phyloP scores from a whole-genome alignment of 2,797 vertebrate species.

The Xiphophorus birchmanni region DNA sequence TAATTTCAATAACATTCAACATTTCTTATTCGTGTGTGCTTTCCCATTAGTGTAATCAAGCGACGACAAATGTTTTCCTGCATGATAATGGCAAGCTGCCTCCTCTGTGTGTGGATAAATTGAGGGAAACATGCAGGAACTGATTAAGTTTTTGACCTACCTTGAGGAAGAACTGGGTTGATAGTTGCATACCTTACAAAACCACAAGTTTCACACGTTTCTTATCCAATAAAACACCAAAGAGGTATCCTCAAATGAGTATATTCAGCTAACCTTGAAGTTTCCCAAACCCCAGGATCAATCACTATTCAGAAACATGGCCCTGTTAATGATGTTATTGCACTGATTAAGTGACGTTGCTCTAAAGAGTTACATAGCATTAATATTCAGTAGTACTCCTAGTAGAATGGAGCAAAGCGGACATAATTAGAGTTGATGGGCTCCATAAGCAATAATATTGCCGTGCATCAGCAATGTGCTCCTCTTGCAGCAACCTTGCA shows the following conservation, averaged over 20 bases:
- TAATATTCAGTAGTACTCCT: constrained; percentile 76
- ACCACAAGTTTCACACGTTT: constrained; percentile 31
- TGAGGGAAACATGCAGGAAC: constrained; percentile 75
- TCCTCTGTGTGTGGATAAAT: constrained; percentile 72
- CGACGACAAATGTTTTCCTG: constrained; percentile 84
- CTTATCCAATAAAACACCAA: constrained; percentile 69
- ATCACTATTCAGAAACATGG: constrained; percentile 69
- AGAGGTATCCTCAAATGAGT: constrained; percentile 48
- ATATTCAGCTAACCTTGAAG: constrained; percentile 67
- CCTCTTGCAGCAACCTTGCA: constrained; percentile 43
- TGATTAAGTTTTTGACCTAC: constrained; percentile 77
- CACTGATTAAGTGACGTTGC: constrained; percentile 75
- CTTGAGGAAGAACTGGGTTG: constrained; percentile 50
- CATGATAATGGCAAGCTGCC: constrained; percentile 79
- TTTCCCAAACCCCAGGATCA: constrained; percentile 67
- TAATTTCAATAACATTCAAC: constrained; percentile 86
- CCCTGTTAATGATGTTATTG: constrained; percentile 77
- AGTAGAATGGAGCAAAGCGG: constrained; percentile 59
- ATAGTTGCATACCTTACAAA: constrained; percentile 48
- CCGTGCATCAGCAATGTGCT: constrained; percentile 65
- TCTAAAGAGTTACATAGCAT: constrained; percentile 69
- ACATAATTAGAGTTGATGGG: constrained; percentile 76
- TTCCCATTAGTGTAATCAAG: constrained; percentile 86
- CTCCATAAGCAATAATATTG: constrained; percentile 76
- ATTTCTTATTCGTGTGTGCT: constrained; percentile 81